phyloP scores from a whole-genome alignment of 2,113 vertebrate genomes.

The Mellivora capensis region DNA sequence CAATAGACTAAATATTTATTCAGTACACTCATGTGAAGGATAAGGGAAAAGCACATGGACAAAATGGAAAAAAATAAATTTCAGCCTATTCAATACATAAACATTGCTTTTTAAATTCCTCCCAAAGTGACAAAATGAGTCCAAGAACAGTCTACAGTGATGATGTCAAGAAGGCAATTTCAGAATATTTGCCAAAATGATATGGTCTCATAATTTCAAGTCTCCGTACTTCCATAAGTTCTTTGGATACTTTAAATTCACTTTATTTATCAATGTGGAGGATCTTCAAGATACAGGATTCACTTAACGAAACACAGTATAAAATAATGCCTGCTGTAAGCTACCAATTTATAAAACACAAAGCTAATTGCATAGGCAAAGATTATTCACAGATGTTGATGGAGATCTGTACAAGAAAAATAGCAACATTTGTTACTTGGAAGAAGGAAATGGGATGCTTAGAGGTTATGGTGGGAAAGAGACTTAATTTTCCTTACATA shows the following conservation, averaged over 20 bases:
- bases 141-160: background rate
- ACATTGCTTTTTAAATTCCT: background rate
- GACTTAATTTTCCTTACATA: background rate
- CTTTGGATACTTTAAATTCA: background rate
- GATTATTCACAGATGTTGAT: background rate
- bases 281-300: background rate
- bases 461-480: background rate
- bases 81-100: slow-evolving; percentile 30
- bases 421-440: background rate
- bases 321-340: background rate
- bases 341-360: background rate
- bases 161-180: background rate
- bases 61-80: slow-evolving; percentile 48
- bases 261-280: background rate
- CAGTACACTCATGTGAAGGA: background rate
- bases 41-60: slow-evolving; percentile 54
- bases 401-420: background rate
- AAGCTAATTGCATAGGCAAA: background rate
- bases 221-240: background rate
- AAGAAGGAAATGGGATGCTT: background rate
- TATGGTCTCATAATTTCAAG: background rate
- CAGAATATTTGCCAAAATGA: background rate
- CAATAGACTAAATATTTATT: slow-evolving; percentile 79
- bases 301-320: background rate
- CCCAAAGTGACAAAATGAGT: slow-evolving; percentile 27